These are phyloP conservation scores for Hypomecis punctinalis DNA, from an alignment of 2,888 invertebrate genomes.

Conservation along the genomic window DNA sequence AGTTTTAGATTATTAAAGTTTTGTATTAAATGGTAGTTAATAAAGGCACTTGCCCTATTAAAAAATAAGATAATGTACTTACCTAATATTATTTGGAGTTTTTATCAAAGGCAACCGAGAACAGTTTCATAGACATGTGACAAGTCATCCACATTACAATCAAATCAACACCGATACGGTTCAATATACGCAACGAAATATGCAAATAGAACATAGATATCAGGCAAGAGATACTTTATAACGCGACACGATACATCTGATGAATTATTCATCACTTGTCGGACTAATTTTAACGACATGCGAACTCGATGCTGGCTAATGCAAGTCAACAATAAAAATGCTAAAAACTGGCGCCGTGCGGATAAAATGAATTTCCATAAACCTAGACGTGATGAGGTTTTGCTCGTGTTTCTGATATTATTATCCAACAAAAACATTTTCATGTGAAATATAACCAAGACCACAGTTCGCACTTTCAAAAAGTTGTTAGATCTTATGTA, in stretches of 20 bases:
- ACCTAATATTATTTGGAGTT: too few relatives aligned
- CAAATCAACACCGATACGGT: slow-evolving; percentile 49
- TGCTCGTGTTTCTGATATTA: background rate
- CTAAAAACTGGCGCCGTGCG: slow-evolving; percentile 13
- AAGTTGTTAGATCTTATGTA: too few relatives aligned
- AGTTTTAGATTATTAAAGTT: too few relatives aligned
- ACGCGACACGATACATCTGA: slow-evolving; percentile 56
- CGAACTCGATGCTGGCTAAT: slow-evolving; percentile 53
- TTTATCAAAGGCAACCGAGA: background rate
- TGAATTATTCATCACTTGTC: slow-evolving; percentile 73
- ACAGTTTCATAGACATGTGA: slow-evolving; percentile 38
- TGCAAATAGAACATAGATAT: slow-evolving; percentile 69
- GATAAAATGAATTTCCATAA: slow-evolving; percentile 24
- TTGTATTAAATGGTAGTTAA: too few relatives aligned
- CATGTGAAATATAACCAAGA: too few relatives aligned
- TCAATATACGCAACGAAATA: slow-evolving; percentile 61
- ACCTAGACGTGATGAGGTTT: background rate
- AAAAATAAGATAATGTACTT: too few relatives aligned
- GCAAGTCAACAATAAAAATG: slow-evolving; percentile 48
- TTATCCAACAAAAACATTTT: too few relatives aligned
- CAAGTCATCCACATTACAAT: slow-evolving; percentile 40
- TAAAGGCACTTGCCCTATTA: too few relatives aligned
- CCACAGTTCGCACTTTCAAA: too few relatives aligned
- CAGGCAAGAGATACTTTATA: slow-evolving; percentile 23
- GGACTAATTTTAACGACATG: slow-evolving; percentile 63